Evolutionary conservation across 37 sponge, comb jelly and placozoan species (phyloP), one percentile per base, ranked within the genome.

Genomic region (Theonella swinhoei): DNA sequence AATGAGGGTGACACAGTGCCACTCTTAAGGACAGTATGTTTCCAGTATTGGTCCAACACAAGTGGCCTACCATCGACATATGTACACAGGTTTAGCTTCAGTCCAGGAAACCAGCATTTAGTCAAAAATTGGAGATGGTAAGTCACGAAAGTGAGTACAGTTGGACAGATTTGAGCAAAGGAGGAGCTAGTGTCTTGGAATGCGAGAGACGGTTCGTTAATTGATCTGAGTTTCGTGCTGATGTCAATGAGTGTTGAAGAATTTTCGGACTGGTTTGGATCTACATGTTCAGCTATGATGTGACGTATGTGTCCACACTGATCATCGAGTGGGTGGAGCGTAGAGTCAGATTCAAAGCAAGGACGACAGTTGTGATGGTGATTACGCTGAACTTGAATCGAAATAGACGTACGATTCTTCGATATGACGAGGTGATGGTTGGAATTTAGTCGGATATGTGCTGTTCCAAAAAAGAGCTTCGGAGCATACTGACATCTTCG

Each of bases 101-200:
- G 43, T 0, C 90, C 90, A 59, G 90, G 90, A 29, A 74, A 80
- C 90, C 90, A 90, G 69, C 85, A 84, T 69, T 59, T 36, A 28
- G 72, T 64, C 33, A 90, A 71, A 40, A 80, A 90, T 43, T 85
- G 68, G 0, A 90, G 36, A 32, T 79, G 54, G 30, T 79, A 26
- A 0, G 60, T 35, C 19, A 84, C 11, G 35, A 90, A 90, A 0
- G 39, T 8, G 9, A 79, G 60, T 0, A 84, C 85, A 17, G 1
- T 9, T 0, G 69, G 64, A 34, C 90, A 90, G 7, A 90, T 28
- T 4, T 75, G 26, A 34, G 64, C 34, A 29, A 89, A 39, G 19
- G 71, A 39, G 26, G 9, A 14, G 0, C 24, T 31, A 1, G 29
- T 40, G 59, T 88, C 83, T 3, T 42, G 35, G 22, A 89, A 47